These are phyloP conservation scores for Leucozona laternaria DNA, from an alignment of 2,888 invertebrate species.

Conservation along the genomic window DNA sequence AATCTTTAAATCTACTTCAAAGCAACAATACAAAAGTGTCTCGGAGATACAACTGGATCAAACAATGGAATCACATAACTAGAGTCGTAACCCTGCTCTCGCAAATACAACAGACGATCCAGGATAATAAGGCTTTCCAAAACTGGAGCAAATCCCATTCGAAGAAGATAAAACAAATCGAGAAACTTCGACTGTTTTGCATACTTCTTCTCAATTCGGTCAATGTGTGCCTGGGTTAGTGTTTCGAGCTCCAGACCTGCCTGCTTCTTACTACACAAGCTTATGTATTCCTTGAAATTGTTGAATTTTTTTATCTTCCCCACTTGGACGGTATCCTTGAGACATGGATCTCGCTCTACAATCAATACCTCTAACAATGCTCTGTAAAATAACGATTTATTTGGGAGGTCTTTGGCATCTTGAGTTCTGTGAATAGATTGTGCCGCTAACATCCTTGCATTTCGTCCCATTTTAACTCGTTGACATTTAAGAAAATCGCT, in stretches of 20 bases:
- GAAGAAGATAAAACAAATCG: conserved; percentile 90
- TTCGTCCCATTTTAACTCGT: conserved; percentile 86
- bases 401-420: conserved; percentile 85
- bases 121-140: conserved; percentile 92
- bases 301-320: conserved; percentile 87
- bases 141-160: conserved; percentile 90
- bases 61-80: conserved; percentile 91
- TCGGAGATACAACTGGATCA: conserved; percentile 92
- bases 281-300: conserved; percentile 89
- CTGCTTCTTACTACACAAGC: conserved; percentile 87
- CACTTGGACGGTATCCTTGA: conserved; percentile 85
- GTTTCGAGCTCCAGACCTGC: conserved; percentile 82
- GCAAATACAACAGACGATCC: conserved; percentile 91
- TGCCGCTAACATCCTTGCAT: conserved; percentile 93
- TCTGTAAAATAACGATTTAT: conserved; percentile 89
- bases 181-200: conserved; percentile 86
- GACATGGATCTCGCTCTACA: conserved; percentile 82
- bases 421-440: conserved; percentile 91
- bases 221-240: conserved; percentile 84
- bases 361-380: conserved; percentile 89
- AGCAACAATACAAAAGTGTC: conserved; percentile 83
- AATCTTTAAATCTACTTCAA: conserved; percentile 38
- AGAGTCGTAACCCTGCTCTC: conserved; percentile 86
- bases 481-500: conserved; percentile 86
- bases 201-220: conserved; percentile 83